Evolutionary conservation across 1,140 invertebrate species (phyloP).

Genomic region (Arctopsyche grandis): DNA sequence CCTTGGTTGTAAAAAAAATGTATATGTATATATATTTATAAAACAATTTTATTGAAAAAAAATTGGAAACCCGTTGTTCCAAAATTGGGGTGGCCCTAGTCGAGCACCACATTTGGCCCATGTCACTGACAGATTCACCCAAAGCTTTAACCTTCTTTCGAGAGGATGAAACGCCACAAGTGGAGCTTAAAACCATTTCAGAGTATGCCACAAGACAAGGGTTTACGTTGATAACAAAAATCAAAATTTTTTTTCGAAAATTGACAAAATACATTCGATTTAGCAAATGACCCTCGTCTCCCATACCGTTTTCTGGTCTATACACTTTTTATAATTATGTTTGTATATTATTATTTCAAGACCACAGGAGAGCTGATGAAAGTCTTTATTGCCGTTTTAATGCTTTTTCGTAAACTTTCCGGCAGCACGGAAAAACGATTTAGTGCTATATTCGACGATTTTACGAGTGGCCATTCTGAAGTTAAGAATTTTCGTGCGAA

Average conservation of each 20-base stretch:
- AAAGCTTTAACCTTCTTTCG: too few species aligned
- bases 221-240: neutral
- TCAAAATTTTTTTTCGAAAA: neutral
- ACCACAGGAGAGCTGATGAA: neutral
- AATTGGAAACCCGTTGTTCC: too few species aligned
- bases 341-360: neutral
- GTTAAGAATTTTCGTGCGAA: neutral
- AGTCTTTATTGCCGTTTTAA: constrained; percentile 27
- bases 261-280: neutral
- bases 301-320: neutral
- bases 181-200: too few species aligned
- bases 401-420: constrained; percentile 9
- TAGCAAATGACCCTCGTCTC: neutral
- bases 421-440: constrained; percentile 25
- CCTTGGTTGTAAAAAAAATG: too few species aligned
- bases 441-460: neutral
- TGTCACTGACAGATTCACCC: too few species aligned
- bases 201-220: neutral
- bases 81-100: too few species aligned
- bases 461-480: neutral
- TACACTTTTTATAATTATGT: neutral
- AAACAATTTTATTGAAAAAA: too few species aligned
- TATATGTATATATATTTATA: too few species aligned
- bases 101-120: too few species aligned
- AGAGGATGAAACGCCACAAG: too few species aligned